A percentile compares a stretch with the other conserved stretches of the same genome.
Evolutionary conservation across 2,888 invertebrate species (phyloP).

Genomic region (Panopea generosa): DNA sequence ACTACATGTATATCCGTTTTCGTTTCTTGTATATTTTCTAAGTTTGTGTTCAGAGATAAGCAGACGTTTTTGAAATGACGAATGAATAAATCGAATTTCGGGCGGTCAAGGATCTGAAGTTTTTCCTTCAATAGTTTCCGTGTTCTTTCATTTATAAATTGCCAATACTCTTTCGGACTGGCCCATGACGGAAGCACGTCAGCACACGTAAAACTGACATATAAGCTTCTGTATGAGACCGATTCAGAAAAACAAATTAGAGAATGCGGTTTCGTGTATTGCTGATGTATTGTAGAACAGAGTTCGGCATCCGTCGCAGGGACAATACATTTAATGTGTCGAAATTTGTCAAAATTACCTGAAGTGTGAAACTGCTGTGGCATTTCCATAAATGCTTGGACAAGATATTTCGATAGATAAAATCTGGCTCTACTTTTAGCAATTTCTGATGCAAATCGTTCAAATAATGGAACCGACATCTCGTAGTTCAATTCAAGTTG

Average conservation of each 20-base stretch:
- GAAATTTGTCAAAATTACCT: constrained; percentile 17
- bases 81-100: background rate
- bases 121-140: background rate
- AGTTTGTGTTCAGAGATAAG: background rate
- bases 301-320: constrained; percentile 16
- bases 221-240: too few species aligned
- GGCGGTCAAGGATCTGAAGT: background rate
- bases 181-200: too few species aligned
- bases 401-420: constrained; percentile 12
- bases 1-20: background rate
- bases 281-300: constrained; percentile 17
- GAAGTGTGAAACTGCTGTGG: background rate
- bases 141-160: too few species aligned
- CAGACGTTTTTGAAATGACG: constrained; percentile 12
- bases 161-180: background rate
- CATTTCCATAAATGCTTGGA: background rate
- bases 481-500: constrained; percentile 29
- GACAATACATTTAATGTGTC: constrained; percentile 45
- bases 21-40: background rate
- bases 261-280: constrained; percentile 14
- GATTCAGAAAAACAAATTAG: too few species aligned
- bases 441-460: constrained; percentile 37
- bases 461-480: constrained; percentile 23
- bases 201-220: too few species aligned
- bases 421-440: constrained; percentile 15